phyloP scores from a whole-genome alignment of 2,888 invertebrate genomes.

The Byasa hedistus region DNA sequence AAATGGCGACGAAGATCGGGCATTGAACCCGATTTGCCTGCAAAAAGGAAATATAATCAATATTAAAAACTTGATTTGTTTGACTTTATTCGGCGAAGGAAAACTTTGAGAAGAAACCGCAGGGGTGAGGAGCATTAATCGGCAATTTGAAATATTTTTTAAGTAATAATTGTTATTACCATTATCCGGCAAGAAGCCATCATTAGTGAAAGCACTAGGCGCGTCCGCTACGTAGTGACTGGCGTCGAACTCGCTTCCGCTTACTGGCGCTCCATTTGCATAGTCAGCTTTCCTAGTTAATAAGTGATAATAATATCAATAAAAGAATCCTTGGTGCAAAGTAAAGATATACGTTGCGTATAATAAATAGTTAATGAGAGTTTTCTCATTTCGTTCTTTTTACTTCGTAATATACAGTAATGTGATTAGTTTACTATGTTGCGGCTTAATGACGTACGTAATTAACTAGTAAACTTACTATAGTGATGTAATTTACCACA shows the following conservation, averaged over 20 bases:
- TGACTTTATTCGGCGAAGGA: background rate
- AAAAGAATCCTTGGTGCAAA: too few species aligned
- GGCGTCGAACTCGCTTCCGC: conserved; percentile 76
- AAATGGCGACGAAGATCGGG: conserved; percentile 73
- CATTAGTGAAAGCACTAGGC: conserved; percentile 70
- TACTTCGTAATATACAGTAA: too few species aligned
- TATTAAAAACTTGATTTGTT: too few species aligned
- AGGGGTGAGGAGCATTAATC: background rate
- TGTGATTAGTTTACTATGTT: too few species aligned
- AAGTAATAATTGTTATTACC: conserved; percentile 43
- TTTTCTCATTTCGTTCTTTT: too few species aligned
- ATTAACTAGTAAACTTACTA: too few species aligned
- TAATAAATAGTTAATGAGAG: too few species aligned
- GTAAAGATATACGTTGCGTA: too few species aligned
- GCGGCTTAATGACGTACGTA: too few species aligned
- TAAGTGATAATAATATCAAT: background rate
- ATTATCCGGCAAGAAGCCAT: conserved; percentile 68
- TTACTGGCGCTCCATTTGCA: conserved; percentile 54
- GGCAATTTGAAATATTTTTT: background rate
- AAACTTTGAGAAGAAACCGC: background rate
- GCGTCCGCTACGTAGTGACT: conserved; percentile 74
- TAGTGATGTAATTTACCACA: too few species aligned
- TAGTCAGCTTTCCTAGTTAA: conserved; percentile 59
- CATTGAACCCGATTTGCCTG: conserved; percentile 77
- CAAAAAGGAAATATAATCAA: conserved; percentile 30